A percentile compares a stretch with the other conserved stretches of the same genome.
Conservation (phyloP, 2,888 invertebrate species). For the Aphidius colemani region DNA sequence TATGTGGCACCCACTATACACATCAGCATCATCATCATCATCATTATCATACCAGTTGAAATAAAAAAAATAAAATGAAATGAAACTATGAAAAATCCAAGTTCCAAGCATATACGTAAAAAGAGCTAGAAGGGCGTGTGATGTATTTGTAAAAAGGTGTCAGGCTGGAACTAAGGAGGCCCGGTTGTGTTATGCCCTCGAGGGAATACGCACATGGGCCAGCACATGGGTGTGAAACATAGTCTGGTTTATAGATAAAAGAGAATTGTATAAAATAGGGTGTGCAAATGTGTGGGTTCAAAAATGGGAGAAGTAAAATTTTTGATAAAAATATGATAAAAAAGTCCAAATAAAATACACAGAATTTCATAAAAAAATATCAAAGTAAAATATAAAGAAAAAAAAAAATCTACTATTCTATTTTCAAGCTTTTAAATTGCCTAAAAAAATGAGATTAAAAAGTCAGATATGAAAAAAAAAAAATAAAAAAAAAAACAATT, state of each 20-base stretch:
- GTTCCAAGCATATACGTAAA: constrained; percentile 15
- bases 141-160: constrained; percentile 61
- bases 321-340: background rate
- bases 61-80: background rate
- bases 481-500: constrained; percentile 23
- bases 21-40: constrained; percentile 19
- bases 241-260: constrained; percentile 56
- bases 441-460: constrained; percentile 8
- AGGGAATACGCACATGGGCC: constrained; percentile 47
- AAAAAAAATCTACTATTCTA: constrained; percentile 3
- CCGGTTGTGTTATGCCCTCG: constrained; percentile 51
- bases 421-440: too few relatives aligned
- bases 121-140: constrained; percentile 54
- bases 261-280: constrained; percentile 60
- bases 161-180: constrained; percentile 58
- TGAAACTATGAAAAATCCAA: constrained; percentile 16
- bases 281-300: constrained; percentile 40
- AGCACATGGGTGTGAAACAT: constrained; percentile 19
- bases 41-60: too few relatives aligned
- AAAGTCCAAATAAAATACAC: background rate
- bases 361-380: background rate
- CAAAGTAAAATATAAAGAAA: constrained; percentile 17
- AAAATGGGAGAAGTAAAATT: constrained; percentile 25
- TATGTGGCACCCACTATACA: constrained; percentile 48
- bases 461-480: constrained; percentile 20